These are phyloP conservation scores for Incurvaria masculella DNA, from an alignment of 2,888 invertebrate genomes.

Conservation along the genomic window DNA sequence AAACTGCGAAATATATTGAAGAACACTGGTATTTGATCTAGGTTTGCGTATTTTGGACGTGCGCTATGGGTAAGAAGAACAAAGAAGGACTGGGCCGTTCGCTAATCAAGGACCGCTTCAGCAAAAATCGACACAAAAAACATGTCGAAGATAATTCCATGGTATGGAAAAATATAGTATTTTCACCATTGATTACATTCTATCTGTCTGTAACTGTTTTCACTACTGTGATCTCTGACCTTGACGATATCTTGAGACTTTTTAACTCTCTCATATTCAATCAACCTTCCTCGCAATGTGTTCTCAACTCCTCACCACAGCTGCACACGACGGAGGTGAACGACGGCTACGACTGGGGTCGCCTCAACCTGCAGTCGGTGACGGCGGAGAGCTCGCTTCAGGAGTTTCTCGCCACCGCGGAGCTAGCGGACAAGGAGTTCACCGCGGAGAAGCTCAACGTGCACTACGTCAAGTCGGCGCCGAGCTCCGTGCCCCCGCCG, in stretches of 20 bases:
- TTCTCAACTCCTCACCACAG: no score
- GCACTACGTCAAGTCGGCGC: constrained; percentile 44
- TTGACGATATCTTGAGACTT: no score
- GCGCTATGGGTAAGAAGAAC: constrained; percentile 71
- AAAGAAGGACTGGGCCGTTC: constrained; percentile 65
- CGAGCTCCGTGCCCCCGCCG: constrained; percentile 33
- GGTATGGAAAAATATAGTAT: constrained; percentile 45
- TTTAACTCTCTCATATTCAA: no score
- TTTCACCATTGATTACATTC: no score
- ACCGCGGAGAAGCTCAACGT: constrained; percentile 87
- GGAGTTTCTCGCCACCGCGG: constrained; percentile 93
- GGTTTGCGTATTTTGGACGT: no score
- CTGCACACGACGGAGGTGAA: constrained; percentile 84
- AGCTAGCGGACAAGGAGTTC: constrained; percentile 93
- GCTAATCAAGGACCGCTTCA: constrained; percentile 73
- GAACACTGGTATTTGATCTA: no score
- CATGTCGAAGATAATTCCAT: constrained; percentile 69
- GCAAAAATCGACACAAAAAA: constrained; percentile 58
- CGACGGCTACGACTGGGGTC: constrained; percentile 90
- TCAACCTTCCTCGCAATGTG: no score
- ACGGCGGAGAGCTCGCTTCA: constrained; percentile 96
- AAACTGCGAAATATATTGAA: no score
- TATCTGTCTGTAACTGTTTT: no score
- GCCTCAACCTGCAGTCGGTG: constrained; percentile 86
- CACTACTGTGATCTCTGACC: no score